These are phyloP conservation scores for Mormyrops boulengeri DNA, from an alignment of 2,797 vertebrate species.

Conservation along the genomic window DNA sequence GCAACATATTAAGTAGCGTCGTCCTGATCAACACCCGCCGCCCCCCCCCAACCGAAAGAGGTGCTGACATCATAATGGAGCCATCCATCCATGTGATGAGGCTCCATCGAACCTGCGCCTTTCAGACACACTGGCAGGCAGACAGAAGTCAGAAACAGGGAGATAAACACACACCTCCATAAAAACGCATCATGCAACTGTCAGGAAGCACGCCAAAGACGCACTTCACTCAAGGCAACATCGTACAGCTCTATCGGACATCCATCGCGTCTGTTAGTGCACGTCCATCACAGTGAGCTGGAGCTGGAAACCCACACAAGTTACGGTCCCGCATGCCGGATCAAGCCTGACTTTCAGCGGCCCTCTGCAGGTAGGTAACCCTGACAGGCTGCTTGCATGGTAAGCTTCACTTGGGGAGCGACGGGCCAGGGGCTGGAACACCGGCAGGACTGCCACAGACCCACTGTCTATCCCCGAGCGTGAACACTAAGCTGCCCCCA, in stretches of 20 bases:
- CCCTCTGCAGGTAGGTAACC: background rate
- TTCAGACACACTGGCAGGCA: background rate
- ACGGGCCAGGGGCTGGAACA: background rate
- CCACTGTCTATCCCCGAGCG: background rate
- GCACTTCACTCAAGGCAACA: background rate
- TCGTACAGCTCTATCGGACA: background rate
- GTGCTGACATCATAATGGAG: slow-evolving; percentile 51
- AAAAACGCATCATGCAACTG: background rate
- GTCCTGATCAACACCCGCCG: slow-evolving; percentile 44
- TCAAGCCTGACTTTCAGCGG: background rate
- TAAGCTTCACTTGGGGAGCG: background rate
- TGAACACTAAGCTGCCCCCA: background rate
- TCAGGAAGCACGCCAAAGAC: background rate
- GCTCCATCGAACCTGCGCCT: slow-evolving; percentile 30
- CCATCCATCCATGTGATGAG: slow-evolving; percentile 50
- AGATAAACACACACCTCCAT: background rate
- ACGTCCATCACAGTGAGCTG: background rate
- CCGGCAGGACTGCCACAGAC: background rate
- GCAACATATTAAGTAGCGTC: slow-evolving; percentile 50
- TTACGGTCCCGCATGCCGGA: background rate
- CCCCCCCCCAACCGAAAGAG: slow-evolving; percentile 39
- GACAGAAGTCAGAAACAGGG: background rate
- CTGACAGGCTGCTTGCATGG: background rate
- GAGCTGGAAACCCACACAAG: background rate
- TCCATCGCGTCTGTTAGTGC: background rate